phyloP scores from a whole-genome alignment of 2,797 vertebrate species.

The Mallotus villosus region DNA sequence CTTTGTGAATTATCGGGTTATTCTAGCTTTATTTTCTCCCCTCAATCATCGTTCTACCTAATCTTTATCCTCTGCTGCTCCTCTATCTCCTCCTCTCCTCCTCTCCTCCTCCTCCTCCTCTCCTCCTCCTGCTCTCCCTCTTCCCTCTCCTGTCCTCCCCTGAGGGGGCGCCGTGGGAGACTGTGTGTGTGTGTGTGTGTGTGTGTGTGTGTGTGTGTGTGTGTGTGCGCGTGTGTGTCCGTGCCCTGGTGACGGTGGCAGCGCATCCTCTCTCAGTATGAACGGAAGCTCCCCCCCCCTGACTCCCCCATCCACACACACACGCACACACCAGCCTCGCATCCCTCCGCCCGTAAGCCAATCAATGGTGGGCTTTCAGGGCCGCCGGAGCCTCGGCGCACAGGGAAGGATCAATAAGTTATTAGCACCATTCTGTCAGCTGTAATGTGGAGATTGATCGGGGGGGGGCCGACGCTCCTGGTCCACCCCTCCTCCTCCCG shows the following conservation, averaged over 20 bases:
- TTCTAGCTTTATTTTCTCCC: slow-evolving; percentile 14
- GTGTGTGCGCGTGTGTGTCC: slow-evolving; percentile 27
- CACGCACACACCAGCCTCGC: slow-evolving; percentile 7
- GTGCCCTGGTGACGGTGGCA: slow-evolving; percentile 37
- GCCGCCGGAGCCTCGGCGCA: slow-evolving; percentile 80
- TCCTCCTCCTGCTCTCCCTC: neutral
- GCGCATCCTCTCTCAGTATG: slow-evolving; percentile 68
- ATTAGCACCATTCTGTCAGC: slow-evolving; percentile 99
- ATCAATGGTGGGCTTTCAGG: slow-evolving; percentile 90
- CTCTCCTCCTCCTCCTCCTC: slow-evolving; percentile 10
- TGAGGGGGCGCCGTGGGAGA: slow-evolving; percentile 55
- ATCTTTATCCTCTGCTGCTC: slow-evolving; percentile 18
- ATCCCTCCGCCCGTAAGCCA: slow-evolving; percentile 78
- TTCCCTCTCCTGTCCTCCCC: slow-evolving; percentile 16
- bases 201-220: too few species aligned
- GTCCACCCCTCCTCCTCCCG: slow-evolving; percentile 69
- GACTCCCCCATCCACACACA: slow-evolving; percentile 36
- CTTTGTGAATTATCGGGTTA: slow-evolving; percentile 12
- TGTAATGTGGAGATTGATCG: slow-evolving; percentile 99
- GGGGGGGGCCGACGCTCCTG: slow-evolving; percentile 79
- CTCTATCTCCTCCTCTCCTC: slow-evolving; percentile 16
- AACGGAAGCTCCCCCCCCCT: slow-evolving; percentile 64
- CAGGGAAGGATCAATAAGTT: slow-evolving; percentile 98
- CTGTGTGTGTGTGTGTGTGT: too few species aligned
- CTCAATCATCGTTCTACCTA: slow-evolving; percentile 17